Evolutionary conservation across 92 coral and sea anemone genomes (phyloP).

Genomic region (Zoanthus sansibaricus): DNA sequence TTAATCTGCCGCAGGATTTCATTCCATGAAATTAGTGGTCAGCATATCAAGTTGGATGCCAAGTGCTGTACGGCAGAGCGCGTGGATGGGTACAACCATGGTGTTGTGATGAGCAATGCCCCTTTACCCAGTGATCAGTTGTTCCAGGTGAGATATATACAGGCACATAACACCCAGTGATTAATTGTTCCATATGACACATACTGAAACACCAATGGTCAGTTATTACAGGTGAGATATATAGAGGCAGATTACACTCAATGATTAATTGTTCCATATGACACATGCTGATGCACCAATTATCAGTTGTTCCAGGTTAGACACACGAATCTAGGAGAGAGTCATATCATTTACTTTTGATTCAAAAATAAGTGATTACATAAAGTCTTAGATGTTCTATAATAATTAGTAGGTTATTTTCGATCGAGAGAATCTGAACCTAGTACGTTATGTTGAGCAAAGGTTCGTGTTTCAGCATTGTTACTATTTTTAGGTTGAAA

Average conservation of each 20-base stretch:
- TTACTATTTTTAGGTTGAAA: constrained; percentile 68
- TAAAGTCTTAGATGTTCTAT: too few relatives aligned
- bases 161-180: background rate
- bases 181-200: background rate
- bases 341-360: too few relatives aligned
- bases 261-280: background rate
- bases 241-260: background rate
- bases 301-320: background rate
- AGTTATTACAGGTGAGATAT: constrained; percentile 35
- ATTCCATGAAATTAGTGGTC: constrained; percentile 89
- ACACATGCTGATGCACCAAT: background rate
- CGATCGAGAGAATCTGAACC: too few relatives aligned
- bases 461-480: too few relatives aligned
- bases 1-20: constrained; percentile 54
- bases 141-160: constrained; percentile 79
- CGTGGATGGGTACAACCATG: constrained; percentile 90
- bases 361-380: too few relatives aligned
- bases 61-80: constrained; percentile 88
- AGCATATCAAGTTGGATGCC: constrained; percentile 85
- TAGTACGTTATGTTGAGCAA: too few relatives aligned
- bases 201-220: background rate
- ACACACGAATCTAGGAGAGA: too few relatives aligned
- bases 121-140: constrained; percentile 82
- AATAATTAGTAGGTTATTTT: too few relatives aligned
- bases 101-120: constrained; percentile 86